phyloP scores from a whole-genome alignment of 2,888 invertebrate species.

The Lasius fuliginosus region DNA sequence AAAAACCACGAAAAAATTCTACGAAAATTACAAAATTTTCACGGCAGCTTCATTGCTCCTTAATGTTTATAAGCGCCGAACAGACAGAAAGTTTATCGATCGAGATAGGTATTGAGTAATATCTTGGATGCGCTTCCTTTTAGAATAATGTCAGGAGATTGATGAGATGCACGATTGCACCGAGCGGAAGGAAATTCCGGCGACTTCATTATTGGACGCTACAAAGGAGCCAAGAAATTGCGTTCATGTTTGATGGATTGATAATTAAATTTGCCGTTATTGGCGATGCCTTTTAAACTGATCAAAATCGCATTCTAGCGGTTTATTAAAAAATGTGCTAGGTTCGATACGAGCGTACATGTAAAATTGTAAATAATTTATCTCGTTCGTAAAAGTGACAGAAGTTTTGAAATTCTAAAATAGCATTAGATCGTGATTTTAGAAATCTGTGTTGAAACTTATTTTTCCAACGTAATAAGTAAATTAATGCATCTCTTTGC shows the following conservation, averaged over 20 bases:
- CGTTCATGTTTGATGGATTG: constrained; percentile 46
- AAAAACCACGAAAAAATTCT: neutral
- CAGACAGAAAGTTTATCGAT: constrained; percentile 47
- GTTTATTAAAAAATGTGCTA: neutral
- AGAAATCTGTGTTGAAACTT: neutral
- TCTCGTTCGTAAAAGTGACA: constrained; percentile 4
- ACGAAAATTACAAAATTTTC: constrained; percentile 50
- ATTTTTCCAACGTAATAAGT: neutral
- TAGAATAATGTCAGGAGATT: constrained; percentile 27
- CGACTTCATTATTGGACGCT: constrained; percentile 46
- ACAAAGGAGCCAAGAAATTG: constrained; percentile 49
- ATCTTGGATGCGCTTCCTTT: constrained; percentile 37
- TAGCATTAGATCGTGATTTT: neutral
- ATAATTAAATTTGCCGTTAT: constrained; percentile 47
- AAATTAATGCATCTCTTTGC: constrained; percentile 17
- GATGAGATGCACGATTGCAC: constrained; percentile 55
- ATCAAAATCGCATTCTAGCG: neutral
- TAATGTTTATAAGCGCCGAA: constrained; percentile 45
- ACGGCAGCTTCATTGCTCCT: constrained; percentile 43
- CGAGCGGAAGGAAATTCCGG: constrained; percentile 37
- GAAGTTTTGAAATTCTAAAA: neutral
- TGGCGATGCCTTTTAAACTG: constrained; percentile 9
- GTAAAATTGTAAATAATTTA: constrained; percentile 22
- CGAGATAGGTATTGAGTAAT: constrained; percentile 14
- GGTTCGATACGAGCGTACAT: neutral